Evolutionary conservation across 2,797 vertebrate species (phyloP).

Genomic region (Sciurus carolinensis): DNA sequence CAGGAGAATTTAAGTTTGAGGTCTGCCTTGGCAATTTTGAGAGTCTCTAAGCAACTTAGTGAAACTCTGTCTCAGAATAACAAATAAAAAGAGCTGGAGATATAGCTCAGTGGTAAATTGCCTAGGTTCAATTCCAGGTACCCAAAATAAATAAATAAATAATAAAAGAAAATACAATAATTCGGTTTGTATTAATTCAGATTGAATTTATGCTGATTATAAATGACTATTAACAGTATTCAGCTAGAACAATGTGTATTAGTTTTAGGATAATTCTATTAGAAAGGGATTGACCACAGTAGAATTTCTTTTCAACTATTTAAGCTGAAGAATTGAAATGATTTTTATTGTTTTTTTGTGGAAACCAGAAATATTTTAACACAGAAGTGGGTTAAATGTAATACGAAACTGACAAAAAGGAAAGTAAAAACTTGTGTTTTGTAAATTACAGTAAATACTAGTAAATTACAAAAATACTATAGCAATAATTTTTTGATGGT

Average conservation of each 20-base stretch:
- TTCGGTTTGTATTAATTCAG: no score
- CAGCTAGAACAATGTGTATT: slow-evolving; percentile 6
- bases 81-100: no score
- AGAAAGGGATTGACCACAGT: background rate
- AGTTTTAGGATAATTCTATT: slow-evolving; percentile 65
- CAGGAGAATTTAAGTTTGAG: no score
- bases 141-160: no score
- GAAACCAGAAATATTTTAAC: slow-evolving; percentile 24
- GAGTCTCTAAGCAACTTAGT: no score
- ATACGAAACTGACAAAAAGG: background rate
- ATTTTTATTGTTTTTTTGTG: slow-evolving; percentile 47
- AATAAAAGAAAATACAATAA: no score
- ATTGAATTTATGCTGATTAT: slow-evolving; percentile 48
- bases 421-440: slow-evolving; percentile 28
- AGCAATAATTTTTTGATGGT: slow-evolving; percentile 46
- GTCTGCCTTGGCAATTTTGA: no score
- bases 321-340: slow-evolving; percentile 52
- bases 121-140: no score
- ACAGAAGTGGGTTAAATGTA: slow-evolving; percentile 28
- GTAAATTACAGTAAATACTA: background rate
- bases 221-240: slow-evolving; percentile 44
- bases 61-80: no score
- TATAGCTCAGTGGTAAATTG: no score
- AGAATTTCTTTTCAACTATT: slow-evolving; percentile 12
- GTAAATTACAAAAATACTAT: background rate